phyloP scores from a whole-genome alignment of 2,113 vertebrate species.

The Epinephelus cyanopodus region DNA sequence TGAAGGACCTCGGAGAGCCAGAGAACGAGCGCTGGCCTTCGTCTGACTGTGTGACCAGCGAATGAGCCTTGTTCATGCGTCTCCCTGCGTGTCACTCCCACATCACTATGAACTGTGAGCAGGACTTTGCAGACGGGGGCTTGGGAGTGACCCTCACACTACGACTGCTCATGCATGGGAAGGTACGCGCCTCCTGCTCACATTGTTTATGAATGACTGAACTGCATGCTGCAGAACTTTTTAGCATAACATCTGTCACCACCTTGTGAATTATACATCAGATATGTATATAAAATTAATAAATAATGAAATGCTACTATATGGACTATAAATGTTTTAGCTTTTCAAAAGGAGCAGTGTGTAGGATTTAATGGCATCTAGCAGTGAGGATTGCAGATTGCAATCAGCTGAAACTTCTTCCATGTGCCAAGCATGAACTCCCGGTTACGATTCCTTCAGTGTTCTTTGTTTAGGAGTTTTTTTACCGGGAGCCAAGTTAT shows the following conservation, averaged over 20 bases:
- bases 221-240: background rate
- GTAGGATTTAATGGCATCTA: no score
- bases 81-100: constrained; percentile 82
- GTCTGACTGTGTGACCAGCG: constrained; percentile 71
- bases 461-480: no score
- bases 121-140: constrained; percentile 88
- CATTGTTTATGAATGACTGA: constrained; percentile 33
- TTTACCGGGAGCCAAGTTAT: no score
- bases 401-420: no score
- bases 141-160: constrained; percentile 94
- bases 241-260: constrained; percentile 1
- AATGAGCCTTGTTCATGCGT: constrained; percentile 82
- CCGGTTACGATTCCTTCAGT: no score
- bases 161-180: constrained; percentile 95
- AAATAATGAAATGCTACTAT: constrained; percentile 2
- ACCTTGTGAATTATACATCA: constrained; percentile 17
- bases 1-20: constrained; percentile 66
- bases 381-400: no score
- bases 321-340: background rate
- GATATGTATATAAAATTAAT: background rate
- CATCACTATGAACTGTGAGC: constrained; percentile 85
- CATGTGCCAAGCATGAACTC: no score
- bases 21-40: constrained; percentile 69
- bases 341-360: no score
- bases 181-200: constrained; percentile 80